Base-by-base conservation (phyloP, 2,797 vertebrate species). In the Ispidina lecontei region DNA sequence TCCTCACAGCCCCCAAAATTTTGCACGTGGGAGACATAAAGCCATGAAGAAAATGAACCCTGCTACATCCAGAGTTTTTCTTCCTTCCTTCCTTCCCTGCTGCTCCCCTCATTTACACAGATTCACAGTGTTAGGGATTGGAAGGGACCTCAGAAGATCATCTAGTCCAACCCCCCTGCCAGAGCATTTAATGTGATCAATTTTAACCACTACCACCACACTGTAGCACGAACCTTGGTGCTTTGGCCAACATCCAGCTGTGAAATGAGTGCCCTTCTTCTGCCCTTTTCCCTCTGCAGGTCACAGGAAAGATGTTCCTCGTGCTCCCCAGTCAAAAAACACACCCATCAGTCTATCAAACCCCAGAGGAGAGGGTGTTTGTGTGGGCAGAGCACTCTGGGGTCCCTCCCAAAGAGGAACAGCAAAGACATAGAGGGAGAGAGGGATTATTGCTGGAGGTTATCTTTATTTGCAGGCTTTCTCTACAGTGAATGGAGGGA, bases 231-330 rank as follows among this genome's bases (percentile, higher is more conserved):
- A 87, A 84, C 35, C 58, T 73, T 65, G 68, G 70, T 77, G 71
- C 74, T 89, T 81, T 87, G 71, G 86, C 68, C 64, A 82, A 79
- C 15, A 73, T 74, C 64, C 85, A 86, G 77, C 80, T 90, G 58
- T 39, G 72, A 90, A 93, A 79, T 52, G 33, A 39, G 31, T 21
- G 41, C 65, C 80, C 54, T 58, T 92, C 85, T 89, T 47, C 73
- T 59, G 52, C 86, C 33, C 14, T 39, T 47, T 71, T 91, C 85
- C 77, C 84, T 74, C 78, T 71, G 58, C 90, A 89, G 91, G 86
- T 95, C 89, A 84, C 73, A 84, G 67, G 63, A 91, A 95, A 91
- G 73, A 86, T 90, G 74, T 71, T 90, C 80, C 72, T 90, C 9
- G 0, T 33, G 22, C 49, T 91, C 62, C 39, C 4, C 63, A 87